Evolutionary conservation across 1,140 invertebrate genomes (phyloP), one percentile per base, ranked within the genome.

Genomic region (Drosophila nigromelanica): DNA sequence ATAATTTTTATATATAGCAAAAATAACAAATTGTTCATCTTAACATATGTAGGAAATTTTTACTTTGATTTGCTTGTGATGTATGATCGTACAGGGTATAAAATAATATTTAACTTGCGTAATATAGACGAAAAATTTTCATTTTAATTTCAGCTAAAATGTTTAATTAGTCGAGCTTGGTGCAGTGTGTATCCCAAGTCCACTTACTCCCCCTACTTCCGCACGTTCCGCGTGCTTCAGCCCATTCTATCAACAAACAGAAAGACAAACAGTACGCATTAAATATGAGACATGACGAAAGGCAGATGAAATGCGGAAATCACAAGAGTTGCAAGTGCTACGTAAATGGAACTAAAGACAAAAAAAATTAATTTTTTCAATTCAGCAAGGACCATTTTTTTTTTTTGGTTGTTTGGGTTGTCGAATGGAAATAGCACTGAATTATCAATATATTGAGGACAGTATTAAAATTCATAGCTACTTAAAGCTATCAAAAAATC

Each of bases 61-160:
- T 12, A 39, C 1, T 39, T 39, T 39, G 5, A 39, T 12, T 10
- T 39, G 37, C 37, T 5, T 4, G 4, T 50, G 3, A 10, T 3
- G 5, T 12, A 5, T 35, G 35, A 10, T 10, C 8, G 5, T 52
- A 52, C 14, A 52, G 50, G 50, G 50, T 52, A 52, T 52, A 63
- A 69, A 64, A 71, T 70, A 73, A 80, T 80, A 77, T 85, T 80
- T 80, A 59, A 76, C 45, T 73, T 70, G 47, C 48, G 54, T 27
- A 52, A 54, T 24, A 50, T 64, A 61, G 72, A 55, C 39, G 75
- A 67, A 90, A 61, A 90, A 76, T 76, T 52, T 73, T 76, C 39
- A 79, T 79, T 82, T 82, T 76, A 63, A 77, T 83, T 78, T 86
- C 6, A 56, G 43, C 68, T 62, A 70, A 80, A 83, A 86, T 86